phyloP scores from a whole-genome alignment of 2,113 vertebrate genomes.

The human (Homo sapiens) region GRCh38 chr11:110834001-110834500 shows the following conservation, averaged over 20 bases:
- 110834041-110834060: not conserved
- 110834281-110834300: not conserved
- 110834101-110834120: not conserved
- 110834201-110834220: not conserved
- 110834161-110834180: not conserved
- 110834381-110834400: too few relatives aligned
- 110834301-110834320: not conserved
- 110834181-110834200: not conserved
- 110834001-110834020: not conserved
- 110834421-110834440: too few relatives aligned
- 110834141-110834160: not conserved
- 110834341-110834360: too few relatives aligned
- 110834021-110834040: not conserved
- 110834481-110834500: too few relatives aligned
- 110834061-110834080: slow-evolving; percentile 23
- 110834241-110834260: not conserved
- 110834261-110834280: not conserved
- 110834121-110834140: not conserved
- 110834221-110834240: not conserved
- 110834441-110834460: too few relatives aligned
- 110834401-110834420: too few relatives aligned
- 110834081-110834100: not conserved
- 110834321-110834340: not conserved
- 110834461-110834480: too few relatives aligned
- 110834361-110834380: too few relatives aligned